Conservation (phyloP, 92 coral and sea anemone species). For the Virgularia gustaviana region DNA sequence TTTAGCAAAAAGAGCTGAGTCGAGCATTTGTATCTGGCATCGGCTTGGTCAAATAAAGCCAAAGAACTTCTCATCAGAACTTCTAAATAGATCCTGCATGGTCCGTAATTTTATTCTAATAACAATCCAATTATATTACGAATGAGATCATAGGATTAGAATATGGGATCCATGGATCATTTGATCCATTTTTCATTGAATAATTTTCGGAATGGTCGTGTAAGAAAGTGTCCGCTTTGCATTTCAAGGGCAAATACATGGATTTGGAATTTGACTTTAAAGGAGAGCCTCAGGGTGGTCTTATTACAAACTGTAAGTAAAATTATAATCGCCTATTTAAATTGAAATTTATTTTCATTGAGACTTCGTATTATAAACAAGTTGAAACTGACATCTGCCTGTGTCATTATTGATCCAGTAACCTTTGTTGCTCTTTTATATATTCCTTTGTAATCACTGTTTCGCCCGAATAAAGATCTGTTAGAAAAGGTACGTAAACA, state of each 20-base stretch:
- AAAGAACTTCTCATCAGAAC: too few species aligned
- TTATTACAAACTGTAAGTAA: conserved; percentile 88
- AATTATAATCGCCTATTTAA: not conserved
- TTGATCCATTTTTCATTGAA: not conserved
- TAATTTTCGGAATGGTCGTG: not conserved
- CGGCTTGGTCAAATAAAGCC: too few species aligned
- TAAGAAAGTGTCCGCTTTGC: not conserved
- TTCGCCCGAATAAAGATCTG: conserved; percentile 10
- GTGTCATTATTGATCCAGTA: not conserved
- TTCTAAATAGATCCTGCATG: too few species aligned
- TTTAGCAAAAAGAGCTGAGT: too few species aligned
- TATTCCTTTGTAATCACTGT: not conserved
- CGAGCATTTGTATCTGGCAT: too few species aligned
- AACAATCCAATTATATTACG: too few species aligned
- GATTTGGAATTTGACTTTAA: conserved; percentile 97
- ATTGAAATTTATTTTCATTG: not conserved
- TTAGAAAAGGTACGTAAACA: conserved; percentile 21
- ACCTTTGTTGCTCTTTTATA: not conserved
- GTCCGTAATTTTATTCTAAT: too few species aligned
- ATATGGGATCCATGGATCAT: not conserved
- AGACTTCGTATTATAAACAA: not conserved
- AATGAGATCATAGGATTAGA: too few species aligned
- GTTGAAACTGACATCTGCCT: not conserved
- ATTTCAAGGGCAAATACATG: conserved; percentile 93
- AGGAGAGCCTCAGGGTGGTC: conserved; percentile 98